Base-by-base conservation (phyloP, 2,113 vertebrate genomes). In the Aramus guarauna region DNA sequence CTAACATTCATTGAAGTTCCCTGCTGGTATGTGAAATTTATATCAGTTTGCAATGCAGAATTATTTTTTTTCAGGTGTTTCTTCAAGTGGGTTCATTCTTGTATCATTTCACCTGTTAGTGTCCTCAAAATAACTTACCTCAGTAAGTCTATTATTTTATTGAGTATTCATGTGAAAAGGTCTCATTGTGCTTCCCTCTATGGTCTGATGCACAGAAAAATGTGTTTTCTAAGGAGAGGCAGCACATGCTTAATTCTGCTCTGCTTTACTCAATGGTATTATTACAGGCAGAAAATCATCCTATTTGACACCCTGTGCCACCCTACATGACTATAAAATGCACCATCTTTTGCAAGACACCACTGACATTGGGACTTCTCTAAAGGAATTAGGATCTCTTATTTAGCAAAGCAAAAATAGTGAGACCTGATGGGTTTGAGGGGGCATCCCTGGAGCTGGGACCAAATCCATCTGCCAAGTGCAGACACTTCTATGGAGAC, bases 11-110 rank as follows among this genome's bases (percentile, higher is more conserved):
- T 36, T 81, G 56, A 92, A 84, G 56, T 84, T 62, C 83, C 93
- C 69, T 67, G 66, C 75, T 96, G 90, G 52, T 75, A 74, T 78
- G 43, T 73, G 92, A 50, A 96, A 90, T 90, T 32, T 56, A 36
- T 71, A 96, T 92, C 66, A 12, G 39, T 97, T 94, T 93, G 45
- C 41, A 80, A 74, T 63, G 76, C 15, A 89, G 60, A 75, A 52
- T 52, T 52, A 92, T 83, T 93, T 56, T 93, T 96, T 97, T 93
- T 84, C 58, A 92, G 67, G 52, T 76, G 23, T 75, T 84, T 85
- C 82, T 92, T 86, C 78, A 86, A 91, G 75, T 72, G 37, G 26
- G 24, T 66, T 95, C 74, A 82, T 71, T 72, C 92, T 90, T 56
- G 52, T 50, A 90, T 37, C 53, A 81, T 92, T 95, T 95, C 41